Conservation (phyloP, 2,888 invertebrate genomes). For the Lithosia quadra region DNA sequence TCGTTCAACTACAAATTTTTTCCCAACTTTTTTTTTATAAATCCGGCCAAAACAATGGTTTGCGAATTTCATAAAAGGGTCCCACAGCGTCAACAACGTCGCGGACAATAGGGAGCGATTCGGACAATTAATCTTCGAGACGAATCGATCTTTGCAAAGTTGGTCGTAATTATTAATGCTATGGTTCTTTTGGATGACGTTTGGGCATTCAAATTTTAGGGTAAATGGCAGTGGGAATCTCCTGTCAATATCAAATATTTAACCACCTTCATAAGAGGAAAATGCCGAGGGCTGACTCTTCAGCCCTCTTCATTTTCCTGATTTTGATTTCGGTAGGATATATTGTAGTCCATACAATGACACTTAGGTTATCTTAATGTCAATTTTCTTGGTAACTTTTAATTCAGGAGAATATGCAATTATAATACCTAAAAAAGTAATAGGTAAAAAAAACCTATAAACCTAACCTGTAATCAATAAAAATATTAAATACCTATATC, state of each 20-base stretch:
- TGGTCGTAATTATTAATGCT: constrained; percentile 54
- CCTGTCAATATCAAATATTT: not conserved
- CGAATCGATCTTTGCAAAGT: constrained; percentile 72
- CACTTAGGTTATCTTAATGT: no score
- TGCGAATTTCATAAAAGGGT: constrained; percentile 78
- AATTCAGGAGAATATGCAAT: no score
- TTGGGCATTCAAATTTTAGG: constrained; percentile 25
- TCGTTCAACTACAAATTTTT: constrained; percentile 69
- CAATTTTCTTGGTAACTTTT: no score
- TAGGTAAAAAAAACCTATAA: no score
- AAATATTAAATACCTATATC: no score
- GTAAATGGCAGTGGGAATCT: not conserved
- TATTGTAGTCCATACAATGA: not conserved
- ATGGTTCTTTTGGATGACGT: constrained; percentile 38
- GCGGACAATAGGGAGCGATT: constrained; percentile 75
- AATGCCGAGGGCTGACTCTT: no score
- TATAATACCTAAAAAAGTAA: no score
- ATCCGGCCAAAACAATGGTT: constrained; percentile 80
- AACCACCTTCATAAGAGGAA: no score
- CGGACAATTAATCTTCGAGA: constrained; percentile 81
- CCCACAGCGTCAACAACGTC: constrained; percentile 76
- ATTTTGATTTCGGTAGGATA: not conserved
- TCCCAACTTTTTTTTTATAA: constrained; percentile 73
- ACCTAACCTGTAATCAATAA: no score
- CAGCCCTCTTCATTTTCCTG: not conserved